phyloP scores from a whole-genome alignment of 1,140 invertebrate genomes.

The Thereuonema tuberculata region DNA sequence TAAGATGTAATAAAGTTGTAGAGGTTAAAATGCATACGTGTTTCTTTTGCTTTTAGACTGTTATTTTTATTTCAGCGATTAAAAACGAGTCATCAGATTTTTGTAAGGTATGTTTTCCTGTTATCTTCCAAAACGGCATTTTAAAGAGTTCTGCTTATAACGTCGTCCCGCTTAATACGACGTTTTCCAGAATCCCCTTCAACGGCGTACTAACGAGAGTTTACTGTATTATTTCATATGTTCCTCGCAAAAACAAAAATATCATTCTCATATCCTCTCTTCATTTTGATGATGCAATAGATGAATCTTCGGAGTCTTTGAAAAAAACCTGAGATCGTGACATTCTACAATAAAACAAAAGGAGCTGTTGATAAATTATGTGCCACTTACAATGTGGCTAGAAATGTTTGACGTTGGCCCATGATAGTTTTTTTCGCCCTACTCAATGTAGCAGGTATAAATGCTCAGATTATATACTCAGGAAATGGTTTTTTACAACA shows the following conservation, averaged over 20 bases:
- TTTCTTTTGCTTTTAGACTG: no score
- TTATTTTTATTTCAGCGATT: no score
- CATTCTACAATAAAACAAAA: conserved; percentile 23
- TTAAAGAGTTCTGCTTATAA: no score
- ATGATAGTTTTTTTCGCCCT: conserved; percentile 17
- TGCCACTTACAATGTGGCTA: conserved; percentile 17
- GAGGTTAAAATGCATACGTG: no score
- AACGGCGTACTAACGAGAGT: no score
- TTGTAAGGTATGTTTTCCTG: no score
- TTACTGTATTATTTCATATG: conserved; percentile 20
- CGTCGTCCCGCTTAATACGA: conserved; percentile 15
- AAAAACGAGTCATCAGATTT: no score
- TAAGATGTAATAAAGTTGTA: no score
- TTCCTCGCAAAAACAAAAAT: conserved; percentile 15
- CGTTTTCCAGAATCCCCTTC: no score
- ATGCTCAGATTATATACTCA: background rate
- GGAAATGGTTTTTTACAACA: no score
- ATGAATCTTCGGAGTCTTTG: conserved; percentile 12
- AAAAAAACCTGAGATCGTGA: conserved; percentile 20
- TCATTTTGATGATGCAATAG: conserved; percentile 17
- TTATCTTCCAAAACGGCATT: no score
- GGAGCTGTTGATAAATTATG: conserved; percentile 21
- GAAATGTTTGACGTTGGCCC: conserved; percentile 12
- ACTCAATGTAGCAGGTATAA: conserved; percentile 12
- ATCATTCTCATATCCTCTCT: conserved; percentile 17